Percentiles rank a stretch among this genome's conserved stretches.
Evolutionary conservation across 2,797 vertebrate species (phyloP).

Genomic region (Malurus leucopterus): DNA sequence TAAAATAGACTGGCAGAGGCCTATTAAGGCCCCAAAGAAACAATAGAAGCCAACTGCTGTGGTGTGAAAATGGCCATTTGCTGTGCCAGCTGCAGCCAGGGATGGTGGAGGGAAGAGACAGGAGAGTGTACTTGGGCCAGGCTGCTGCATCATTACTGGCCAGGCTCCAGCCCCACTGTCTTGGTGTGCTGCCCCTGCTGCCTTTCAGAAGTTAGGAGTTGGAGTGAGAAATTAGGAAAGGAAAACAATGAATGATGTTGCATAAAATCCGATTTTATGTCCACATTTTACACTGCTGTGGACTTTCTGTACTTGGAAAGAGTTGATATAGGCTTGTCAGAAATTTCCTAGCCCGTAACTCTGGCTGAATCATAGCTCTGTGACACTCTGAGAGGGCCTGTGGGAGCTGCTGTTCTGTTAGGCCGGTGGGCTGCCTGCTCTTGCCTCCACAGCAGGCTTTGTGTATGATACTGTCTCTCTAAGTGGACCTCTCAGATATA

Average conservation of each 20-base stretch:
- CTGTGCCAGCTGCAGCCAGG: not conserved
- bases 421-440: not conserved
- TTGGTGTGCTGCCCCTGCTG: not conserved
- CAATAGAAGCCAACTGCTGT: conserved; percentile 8
- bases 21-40: not conserved
- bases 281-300: not conserved
- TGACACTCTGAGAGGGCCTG: rapidly evolving
- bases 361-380: not conserved
- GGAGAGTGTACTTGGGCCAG: rapidly evolving
- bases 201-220: not conserved
- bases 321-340: not conserved
- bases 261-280: not conserved
- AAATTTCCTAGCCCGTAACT: not conserved
- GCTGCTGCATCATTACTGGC: not conserved
- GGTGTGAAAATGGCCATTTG: conserved; percentile 9
- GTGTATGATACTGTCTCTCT: not conserved
- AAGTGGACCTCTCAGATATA: not conserved
- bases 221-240: not conserved
- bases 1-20: not conserved
- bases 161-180: rapidly evolving
- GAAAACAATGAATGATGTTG: not conserved
- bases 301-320: not conserved
- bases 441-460: not conserved
- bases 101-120: rapidly evolving
- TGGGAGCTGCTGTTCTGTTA: rapidly evolving